These are phyloP conservation scores for Drosophila planitibia DNA, from an alignment of 2,888 invertebrate species.

Conservation along the genomic window DNA sequence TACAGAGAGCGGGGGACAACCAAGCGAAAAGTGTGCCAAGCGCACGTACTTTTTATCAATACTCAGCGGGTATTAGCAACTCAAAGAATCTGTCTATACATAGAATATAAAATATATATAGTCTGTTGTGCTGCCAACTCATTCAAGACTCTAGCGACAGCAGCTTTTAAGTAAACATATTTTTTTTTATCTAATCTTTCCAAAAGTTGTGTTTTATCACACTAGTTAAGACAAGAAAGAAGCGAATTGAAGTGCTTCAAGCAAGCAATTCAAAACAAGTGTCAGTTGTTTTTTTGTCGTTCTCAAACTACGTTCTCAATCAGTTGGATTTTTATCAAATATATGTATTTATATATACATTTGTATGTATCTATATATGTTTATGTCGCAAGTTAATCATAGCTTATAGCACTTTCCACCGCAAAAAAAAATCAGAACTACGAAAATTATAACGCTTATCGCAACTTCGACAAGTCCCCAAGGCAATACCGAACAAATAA, in stretches of 20 bases:
- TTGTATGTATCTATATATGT: background rate
- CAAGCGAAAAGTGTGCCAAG: constrained; percentile 27
- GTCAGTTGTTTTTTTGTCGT: constrained; percentile 38
- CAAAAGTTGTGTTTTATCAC: constrained; percentile 24
- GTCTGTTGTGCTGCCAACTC: constrained; percentile 21
- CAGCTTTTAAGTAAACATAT: constrained; percentile 6
- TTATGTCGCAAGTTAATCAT: constrained; percentile 37
- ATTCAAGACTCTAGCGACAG: constrained; percentile 18
- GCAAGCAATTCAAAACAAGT: constrained; percentile 27
- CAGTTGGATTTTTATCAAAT: constrained; percentile 21
- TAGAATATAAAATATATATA: background rate
- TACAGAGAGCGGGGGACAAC: background rate
- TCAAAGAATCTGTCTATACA: constrained; percentile 18
- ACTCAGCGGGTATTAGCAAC: constrained; percentile 42
- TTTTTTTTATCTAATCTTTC: constrained; percentile 28
- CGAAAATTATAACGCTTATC: constrained; percentile 39
- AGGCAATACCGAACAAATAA: constrained; percentile 20
- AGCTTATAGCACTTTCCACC: background rate
- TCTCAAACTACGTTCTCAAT: constrained; percentile 20
- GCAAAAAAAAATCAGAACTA: constrained; percentile 4
- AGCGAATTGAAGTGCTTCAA: constrained; percentile 13
- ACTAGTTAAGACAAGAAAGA: constrained; percentile 4
- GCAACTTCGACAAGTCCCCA: constrained; percentile 20
- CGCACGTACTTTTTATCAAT: constrained; percentile 68
- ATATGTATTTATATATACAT: background rate